Conservation (phyloP, 92 coral and sea anemone species). For the Desmophyllum pertusum region DNA sequence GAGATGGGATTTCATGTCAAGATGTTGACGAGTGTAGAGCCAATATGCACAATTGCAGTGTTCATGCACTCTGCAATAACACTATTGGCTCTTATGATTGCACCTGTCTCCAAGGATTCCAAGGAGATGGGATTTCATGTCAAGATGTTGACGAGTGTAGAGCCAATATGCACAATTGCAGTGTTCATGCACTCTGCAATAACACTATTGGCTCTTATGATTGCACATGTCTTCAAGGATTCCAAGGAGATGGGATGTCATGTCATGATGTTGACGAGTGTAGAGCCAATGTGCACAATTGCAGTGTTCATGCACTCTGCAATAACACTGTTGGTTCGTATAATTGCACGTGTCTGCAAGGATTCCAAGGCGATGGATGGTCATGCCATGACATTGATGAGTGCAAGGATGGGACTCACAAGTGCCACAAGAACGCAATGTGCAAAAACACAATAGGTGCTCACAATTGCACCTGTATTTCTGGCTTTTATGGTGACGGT, state of each 20-base stretch:
- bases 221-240: neutral
- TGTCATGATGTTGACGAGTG: neutral
- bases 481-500: neutral
- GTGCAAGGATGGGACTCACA: slow-evolving; percentile 6
- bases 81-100: no score
- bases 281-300: no score
- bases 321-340: slow-evolving; percentile 5
- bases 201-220: slow-evolving; percentile 5
- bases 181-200: slow-evolving; percentile 12
- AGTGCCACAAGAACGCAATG: neutral
- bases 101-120: no score
- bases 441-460: slow-evolving; percentile 28
- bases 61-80: neutral
- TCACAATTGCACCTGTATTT: slow-evolving; percentile 4
- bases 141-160: neutral
- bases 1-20: neutral
- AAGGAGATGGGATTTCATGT: no score
- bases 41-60: neutral
- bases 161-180: neutral
- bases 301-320: slow-evolving; percentile 28
- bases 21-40: slow-evolving; percentile 28
- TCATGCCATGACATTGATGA: slow-evolving; percentile 26
- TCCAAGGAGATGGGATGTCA: neutral
- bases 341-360: slow-evolving; percentile 2
- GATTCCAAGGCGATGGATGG: slow-evolving; percentile 9